Base-by-base conservation (phyloP, 1,140 invertebrate species). In the Drosophila pachea region DNA sequence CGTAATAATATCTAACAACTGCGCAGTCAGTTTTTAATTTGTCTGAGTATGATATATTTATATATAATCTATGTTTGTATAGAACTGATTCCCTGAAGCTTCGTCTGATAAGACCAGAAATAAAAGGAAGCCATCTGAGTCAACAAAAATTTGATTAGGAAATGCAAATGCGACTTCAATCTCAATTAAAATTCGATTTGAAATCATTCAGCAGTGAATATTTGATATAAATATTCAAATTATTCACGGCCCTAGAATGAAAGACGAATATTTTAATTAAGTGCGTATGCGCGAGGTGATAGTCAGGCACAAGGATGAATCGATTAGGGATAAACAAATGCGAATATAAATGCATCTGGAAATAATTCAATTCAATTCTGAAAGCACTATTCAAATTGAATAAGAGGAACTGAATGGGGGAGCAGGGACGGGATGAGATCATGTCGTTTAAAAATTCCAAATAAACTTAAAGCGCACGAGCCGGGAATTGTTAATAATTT, bases 81-180 rank as follows among this genome's bases (percentile, higher is more conserved):
- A 32, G n/a, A 50, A 33, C 29, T 50, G 7, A 12, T 14, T 45
- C 42, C 14, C 14, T 7, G 22, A 29, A 38, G 22, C 5, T 7
- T 29, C n/a, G 8, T 12, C 53, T 55, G 53, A 55, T 42, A 55
- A 55, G 16, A 55, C n/a, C n/a, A n/a, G n/a, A n/a, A n/a, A n/a
- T n/a, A n/a, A n/a, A n/a, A n/a, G n/a, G n/a, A 9, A 40, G 14
- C 9, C 35, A 5, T 22, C 22, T 22, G 22, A 22, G 2, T 12
- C 38, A 22, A 16, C 16, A 56, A n/a, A 43, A 48, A 12, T 31
- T 56, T 65, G 53, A 60, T 60, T 52, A 52, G 31, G 36, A 36
- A 35, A n/a, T 33, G 11, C 4, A 7, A 32, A 61, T 42, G 40
- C 3, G 4, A 42, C 11, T 14, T 42, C 11, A n/a, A 5, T 11